Evolutionary conservation across 1,140 invertebrate genomes (phyloP).

Genomic region (Drosophila insularis): DNA sequence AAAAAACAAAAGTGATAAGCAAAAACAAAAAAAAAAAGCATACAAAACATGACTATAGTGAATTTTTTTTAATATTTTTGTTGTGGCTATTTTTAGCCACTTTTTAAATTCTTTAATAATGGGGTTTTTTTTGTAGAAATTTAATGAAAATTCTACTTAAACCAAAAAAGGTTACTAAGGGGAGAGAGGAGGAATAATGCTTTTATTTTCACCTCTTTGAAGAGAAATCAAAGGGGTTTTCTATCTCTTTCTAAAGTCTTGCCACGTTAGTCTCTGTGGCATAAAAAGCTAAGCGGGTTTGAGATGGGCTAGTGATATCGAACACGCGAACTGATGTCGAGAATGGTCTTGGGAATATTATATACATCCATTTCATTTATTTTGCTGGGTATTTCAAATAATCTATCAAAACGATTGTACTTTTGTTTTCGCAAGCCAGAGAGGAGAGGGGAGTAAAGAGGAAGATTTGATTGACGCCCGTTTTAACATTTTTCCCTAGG

Average conservation of each 20-base stretch:
- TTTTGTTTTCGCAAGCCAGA: too few species aligned
- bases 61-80: not conserved
- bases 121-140: not conserved
- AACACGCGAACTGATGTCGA: too few species aligned
- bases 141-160: not conserved
- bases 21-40: not conserved
- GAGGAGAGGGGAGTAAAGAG: not conserved
- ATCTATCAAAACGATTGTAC: not conserved
- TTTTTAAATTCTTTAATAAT: not conserved
- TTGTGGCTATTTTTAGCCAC: not conserved
- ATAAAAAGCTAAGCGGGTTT: too few species aligned
- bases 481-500: not conserved
- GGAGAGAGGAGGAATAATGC: too few species aligned
- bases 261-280: too few species aligned
- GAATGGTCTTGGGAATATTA: not conserved
- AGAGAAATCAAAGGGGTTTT: too few species aligned
- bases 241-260: too few species aligned
- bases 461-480: not conserved
- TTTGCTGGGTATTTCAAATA: not conserved
- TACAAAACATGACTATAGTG: not conserved
- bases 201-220: too few species aligned
- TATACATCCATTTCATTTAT: not conserved
- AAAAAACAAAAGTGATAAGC: not conserved
- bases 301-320: too few species aligned
- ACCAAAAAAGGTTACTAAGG: too few species aligned